A percentile compares a stretch with the other conserved stretches of the same genome.
These are phyloP conservation scores for Harlomillsia oculata DNA, from an alignment of 1,140 invertebrate genomes.

Conservation along the genomic window DNA sequence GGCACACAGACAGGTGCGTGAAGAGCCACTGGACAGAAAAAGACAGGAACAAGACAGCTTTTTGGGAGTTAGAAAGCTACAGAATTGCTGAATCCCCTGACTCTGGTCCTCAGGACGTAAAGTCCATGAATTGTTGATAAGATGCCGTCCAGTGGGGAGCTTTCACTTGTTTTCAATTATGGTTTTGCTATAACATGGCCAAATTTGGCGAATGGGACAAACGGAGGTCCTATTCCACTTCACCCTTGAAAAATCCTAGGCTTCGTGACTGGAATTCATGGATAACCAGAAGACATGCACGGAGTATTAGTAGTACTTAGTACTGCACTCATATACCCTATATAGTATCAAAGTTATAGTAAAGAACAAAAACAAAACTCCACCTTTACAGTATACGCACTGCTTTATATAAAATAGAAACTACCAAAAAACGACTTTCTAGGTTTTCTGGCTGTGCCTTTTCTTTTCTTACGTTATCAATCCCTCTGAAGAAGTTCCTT, in stretches of 20 bases:
- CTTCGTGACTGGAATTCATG: conserved; percentile 21
- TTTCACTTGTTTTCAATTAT: conserved; percentile 14
- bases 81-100: background rate
- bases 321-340: too few relatives aligned
- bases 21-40: background rate
- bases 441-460: too few relatives aligned
- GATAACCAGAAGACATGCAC: background rate
- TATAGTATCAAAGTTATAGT: too few relatives aligned
- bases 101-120: conserved; percentile 1
- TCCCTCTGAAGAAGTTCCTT: too few relatives aligned
- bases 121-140: conserved; percentile 29
- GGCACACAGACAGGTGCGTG: conserved; percentile 9
- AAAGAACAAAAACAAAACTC: too few relatives aligned
- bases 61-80: background rate
- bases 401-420: too few relatives aligned
- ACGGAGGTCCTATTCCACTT: background rate
- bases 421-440: too few relatives aligned
- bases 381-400: too few relatives aligned
- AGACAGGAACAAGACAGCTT: too few relatives aligned
- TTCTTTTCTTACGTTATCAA: too few relatives aligned
- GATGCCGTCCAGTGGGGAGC: background rate
- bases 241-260: background rate
- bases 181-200: background rate
- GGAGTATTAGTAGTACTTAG: too few relatives aligned
- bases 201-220: conserved; percentile 16